phyloP scores from a whole-genome alignment of 2,797 vertebrate species.

The Salarias fasciatus region DNA sequence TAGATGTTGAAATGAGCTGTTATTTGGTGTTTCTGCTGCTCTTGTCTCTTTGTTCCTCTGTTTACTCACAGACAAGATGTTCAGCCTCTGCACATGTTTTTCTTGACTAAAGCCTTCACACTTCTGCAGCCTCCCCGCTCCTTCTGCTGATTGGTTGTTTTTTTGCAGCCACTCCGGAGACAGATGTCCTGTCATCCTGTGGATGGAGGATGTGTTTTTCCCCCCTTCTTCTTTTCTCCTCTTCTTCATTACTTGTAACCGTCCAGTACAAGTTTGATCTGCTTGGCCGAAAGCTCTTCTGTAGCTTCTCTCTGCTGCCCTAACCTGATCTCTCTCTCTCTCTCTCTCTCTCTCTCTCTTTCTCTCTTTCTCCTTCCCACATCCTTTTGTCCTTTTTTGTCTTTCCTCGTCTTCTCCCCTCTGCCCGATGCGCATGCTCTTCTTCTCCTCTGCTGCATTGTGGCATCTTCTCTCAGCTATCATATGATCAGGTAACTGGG shows the following conservation, averaged over 20 bases:
- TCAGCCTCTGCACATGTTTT: conserved; percentile 2
- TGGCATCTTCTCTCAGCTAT: conserved; percentile 99
- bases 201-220: conserved; percentile 11
- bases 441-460: conserved; percentile 96
- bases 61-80: conserved; percentile 6
- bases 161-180: conserved; percentile 31
- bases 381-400: conserved; percentile 75
- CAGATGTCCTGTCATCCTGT: conserved; percentile 20
- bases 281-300: conserved; percentile 54
- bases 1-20: not conserved
- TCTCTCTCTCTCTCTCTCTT: too few relatives aligned
- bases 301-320: conserved; percentile 61
- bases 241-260: conserved; percentile 1
- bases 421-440: conserved; percentile 93
- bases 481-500: conserved; percentile 99
- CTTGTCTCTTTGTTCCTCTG: not conserved
- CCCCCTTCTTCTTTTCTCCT: not conserved
- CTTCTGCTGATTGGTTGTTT: conserved; percentile 26
- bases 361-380: conserved; percentile 52
- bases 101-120: conserved; percentile 6
- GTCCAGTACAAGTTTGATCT: conserved; percentile 38
- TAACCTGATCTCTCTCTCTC: conserved; percentile 77
- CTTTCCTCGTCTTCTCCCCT: conserved; percentile 78
- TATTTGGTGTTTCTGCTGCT: not conserved
- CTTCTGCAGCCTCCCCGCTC: conserved; percentile 4